These are phyloP conservation scores for Taenaris catops DNA, from an alignment of 2,888 invertebrate genomes.

Conservation along the genomic window DNA sequence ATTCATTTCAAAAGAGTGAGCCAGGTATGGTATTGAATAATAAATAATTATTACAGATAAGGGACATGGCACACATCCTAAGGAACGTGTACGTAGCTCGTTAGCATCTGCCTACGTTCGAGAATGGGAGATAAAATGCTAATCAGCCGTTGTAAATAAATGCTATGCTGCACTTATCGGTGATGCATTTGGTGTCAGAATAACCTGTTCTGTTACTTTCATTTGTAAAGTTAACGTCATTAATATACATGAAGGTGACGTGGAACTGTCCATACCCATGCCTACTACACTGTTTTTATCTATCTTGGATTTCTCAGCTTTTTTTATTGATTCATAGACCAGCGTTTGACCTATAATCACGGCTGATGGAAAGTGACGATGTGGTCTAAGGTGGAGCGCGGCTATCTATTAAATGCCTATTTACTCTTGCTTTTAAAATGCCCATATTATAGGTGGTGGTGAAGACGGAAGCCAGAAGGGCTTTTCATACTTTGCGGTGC, in stretches of 20 bases:
- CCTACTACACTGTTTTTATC: no score
- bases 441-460: no score
- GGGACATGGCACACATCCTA: constrained; percentile 1
- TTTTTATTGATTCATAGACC: no score
- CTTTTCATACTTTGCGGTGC: no score
- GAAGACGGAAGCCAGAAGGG: no score
- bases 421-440: no score
- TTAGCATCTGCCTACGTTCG: constrained; percentile 13
- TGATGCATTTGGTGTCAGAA: constrained; percentile 9
- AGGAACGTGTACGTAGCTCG: constrained; percentile 2
- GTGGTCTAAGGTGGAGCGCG: no score
- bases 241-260: constrained; percentile 1
- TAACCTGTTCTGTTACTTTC: constrained; percentile 6
- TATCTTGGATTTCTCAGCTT: no score
- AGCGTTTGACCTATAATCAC: no score
- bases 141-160: constrained; percentile 10
- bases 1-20: background rate
- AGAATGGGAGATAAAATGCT: constrained; percentile 14
- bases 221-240: constrained; percentile 2
- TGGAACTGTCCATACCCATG: no score
- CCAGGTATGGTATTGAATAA: constrained; percentile 1
- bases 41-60: constrained; percentile 10
- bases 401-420: no score
- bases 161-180: constrained; percentile 8
- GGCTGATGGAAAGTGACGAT: no score